Base-by-base conservation (phyloP, 2,888 invertebrate genomes). In the Temnothorax unifasciatus region DNA sequence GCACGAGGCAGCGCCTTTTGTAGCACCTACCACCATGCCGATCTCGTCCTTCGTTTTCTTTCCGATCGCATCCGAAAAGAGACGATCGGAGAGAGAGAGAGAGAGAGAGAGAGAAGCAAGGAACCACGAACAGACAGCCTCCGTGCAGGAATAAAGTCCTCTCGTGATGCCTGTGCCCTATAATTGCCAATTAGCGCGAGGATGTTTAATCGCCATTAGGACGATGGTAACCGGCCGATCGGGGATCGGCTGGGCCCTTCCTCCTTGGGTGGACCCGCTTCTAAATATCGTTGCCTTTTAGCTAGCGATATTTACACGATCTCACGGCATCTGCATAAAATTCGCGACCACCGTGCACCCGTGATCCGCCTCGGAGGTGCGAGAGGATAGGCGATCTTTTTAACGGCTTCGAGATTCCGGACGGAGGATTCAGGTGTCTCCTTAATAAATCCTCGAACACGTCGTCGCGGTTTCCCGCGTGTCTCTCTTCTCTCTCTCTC, bases 121-220 rank as follows among this genome's bases (percentile, higher is more conserved):
- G 82, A 82, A 82, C 85, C 85, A 86, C 73, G 75, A 75, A 82
- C 38, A 84, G 77, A 88, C 44, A 34, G 4, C 38, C 61, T 73
- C 38, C 38, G 15, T 64, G 68, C 73, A 47, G 84, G 88, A 75
- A 63, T 21, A 73, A 88, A 87, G 88, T 87, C 85, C 87, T 86
- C 74, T 82, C 92, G 15, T 5, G 89, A 93, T 92, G 92, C 92
- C 92, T 91, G 92, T 91, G 92, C 82, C 86, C 88, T 89, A 94
- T 95, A 95, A 95, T 95, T 95, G 95, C 93, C 95, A 95, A 95
- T 94, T 95, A 95, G 95, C 93, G 90, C 86, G 91, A 82, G 91
- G 94, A 94, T 94, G 94, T 95, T 94, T 94, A 94, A 95, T 95
- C 94, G 94, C 93, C 93, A 93, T 94, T 94, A 89, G 92, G 87